Evolutionary conservation across 2,113 vertebrate genomes (phyloP), one percentile per base, ranked within the genome.

Genomic region (Empidonax alnorum): DNA sequence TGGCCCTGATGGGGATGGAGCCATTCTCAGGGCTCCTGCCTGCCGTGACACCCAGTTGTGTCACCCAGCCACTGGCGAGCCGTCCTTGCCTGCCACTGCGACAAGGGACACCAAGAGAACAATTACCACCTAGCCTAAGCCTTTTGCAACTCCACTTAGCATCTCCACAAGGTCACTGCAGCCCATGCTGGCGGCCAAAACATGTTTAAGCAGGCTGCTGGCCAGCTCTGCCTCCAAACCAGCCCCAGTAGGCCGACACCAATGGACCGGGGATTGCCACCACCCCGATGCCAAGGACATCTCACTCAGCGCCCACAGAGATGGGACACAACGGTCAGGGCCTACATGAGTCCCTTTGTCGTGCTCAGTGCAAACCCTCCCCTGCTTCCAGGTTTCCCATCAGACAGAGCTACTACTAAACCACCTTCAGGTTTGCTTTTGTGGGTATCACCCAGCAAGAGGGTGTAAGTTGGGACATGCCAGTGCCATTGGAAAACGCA

Each of bases 61-160:
- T 31, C 69, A 78, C 28, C n/a, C 7, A 2, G 39, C 52, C 4
- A 2, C 46, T 1, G 2, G 39, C 3, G 3, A 83, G 50, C 42
- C 11, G 5, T 37, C 33, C 12, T 83, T 4, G 4, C 35, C 33
- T 0, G 1, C 41, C 20, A 3, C 65, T 1, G 0, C 12, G 69
- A 59, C 42, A 66, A 35, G 19, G 50, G 65, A 76, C 61, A 71
- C 17, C n/a, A 33, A 80, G 10, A 47, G 37, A 83, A 87, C 56
- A 91, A 83, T 84, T 39, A 82, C 37, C 46, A 46, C 25, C 27
- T 46, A 91, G 74, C 44, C 44, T 47, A 46, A 41, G n/a, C 28
- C 37, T 81, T 90, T 68, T 85, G 90, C 59, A 93, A 20, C 42
- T 80, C 18, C 24, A n/a, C n/a, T 90, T 74, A 53, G 47, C 11